Evolutionary conservation across 2,797 vertebrate genomes (phyloP), one percentile per base, ranked within the genome.

Genomic region (Thunnus albacares): DNA sequence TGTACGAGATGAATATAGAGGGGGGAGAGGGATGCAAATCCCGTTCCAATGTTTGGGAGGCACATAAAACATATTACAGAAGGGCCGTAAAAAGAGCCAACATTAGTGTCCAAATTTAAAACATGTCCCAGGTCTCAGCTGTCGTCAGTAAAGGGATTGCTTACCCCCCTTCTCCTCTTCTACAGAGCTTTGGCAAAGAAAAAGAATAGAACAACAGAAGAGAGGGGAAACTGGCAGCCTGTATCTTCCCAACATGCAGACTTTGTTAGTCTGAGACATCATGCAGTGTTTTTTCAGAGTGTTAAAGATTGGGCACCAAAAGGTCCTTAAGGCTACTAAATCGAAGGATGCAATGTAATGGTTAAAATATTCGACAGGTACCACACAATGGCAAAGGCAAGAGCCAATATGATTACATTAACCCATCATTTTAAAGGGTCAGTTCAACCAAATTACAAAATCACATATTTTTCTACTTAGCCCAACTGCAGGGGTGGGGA

Each of bases 71-170:
- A 93, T 84, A 87, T 87, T 88, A 87, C 83, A 92, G 87, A 89
- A 88, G 73, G 77, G 77, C 65, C 20, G 59, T 90, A 86, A 89
- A 91, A 90, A 88, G 65, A 86, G 77, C 83, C 83, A 87, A 84
- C 75, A 83, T 92, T 87, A 81, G 85, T 89, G 85, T 91, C 86
- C 89, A 94, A 93, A 93, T 93, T 91, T 88, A 92, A 93, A 95
- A 94, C 93, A 91, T 88, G 90, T 93, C 87, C 89, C 88, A 89
- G 85, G 87, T 91, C 86, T 87, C 81, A 89, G 89, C 84, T 93
- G 92, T 92, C 74, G 14, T 87, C 92, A 24, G 47, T 74, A 52
- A 60, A 49, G 80, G 77, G 72, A 89, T 83, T 92, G 88, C 71
- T 78, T 69, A 5, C 78, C 60, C 62, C 77, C 49, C 14, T 35